These are phyloP conservation scores for Hydroisotoma schaefferi DNA, from an alignment of 2,888 invertebrate genomes.

Conservation along the genomic window DNA sequence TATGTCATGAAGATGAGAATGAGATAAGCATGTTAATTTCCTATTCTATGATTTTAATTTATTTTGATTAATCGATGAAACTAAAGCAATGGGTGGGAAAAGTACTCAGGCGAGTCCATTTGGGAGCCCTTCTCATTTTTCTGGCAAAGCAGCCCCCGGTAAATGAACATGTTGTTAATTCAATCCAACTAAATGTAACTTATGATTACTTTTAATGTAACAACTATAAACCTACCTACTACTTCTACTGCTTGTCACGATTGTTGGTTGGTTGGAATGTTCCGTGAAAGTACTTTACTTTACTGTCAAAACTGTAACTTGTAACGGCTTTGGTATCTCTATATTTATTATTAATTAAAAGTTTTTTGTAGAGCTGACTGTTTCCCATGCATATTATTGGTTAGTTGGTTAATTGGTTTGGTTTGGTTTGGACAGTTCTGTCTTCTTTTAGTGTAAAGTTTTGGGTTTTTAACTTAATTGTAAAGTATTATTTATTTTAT, in stretches of 20 bases:
- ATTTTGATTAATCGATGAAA: neutral
- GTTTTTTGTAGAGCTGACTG: neutral
- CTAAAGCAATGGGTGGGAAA: slow-evolving; percentile 23
- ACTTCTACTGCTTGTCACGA: too few relatives aligned
- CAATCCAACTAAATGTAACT: too few relatives aligned
- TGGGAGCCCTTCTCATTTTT: slow-evolving; percentile 59
- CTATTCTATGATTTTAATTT: neutral
- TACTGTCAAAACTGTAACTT: too few relatives aligned
- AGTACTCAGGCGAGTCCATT: slow-evolving; percentile 58
- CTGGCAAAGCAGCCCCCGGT: slow-evolving; percentile 41
- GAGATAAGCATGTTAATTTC: slow-evolving; percentile 1
- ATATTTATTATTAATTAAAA: neutral
- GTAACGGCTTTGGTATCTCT: too few relatives aligned
- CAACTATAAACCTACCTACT: too few relatives aligned
- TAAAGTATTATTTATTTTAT: neutral
- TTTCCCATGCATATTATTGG: neutral
- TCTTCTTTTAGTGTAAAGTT: neutral
- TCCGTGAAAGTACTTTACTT: too few relatives aligned
- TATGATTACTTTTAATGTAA: too few relatives aligned
- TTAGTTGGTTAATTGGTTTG: too few relatives aligned
- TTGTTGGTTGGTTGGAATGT: too few relatives aligned
- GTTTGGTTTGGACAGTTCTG: neutral
- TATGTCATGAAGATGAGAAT: too few relatives aligned
- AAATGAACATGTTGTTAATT: too few relatives aligned
- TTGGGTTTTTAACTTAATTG: neutral